Evolutionary conservation across 2,797 vertebrate genomes (phyloP).

Genomic region (Ispidina lecontei): DNA sequence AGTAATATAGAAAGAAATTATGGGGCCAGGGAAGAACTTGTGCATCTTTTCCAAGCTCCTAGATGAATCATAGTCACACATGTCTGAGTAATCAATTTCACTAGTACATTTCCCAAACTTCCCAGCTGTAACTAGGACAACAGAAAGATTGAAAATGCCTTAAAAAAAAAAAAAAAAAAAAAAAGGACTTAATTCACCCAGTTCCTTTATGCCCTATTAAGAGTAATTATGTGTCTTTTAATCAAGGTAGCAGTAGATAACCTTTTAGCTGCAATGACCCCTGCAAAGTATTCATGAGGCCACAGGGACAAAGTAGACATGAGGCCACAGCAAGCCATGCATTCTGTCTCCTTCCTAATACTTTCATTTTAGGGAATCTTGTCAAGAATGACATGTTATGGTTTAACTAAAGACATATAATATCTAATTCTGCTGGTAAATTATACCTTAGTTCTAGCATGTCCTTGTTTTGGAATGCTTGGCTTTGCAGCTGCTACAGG

Average conservation of each 20-base stretch:
- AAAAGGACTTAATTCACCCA: not conserved
- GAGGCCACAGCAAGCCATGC: not conserved
- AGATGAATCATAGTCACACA: constrained; percentile 71
- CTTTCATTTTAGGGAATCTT: not conserved
- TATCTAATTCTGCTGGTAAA: not conserved
- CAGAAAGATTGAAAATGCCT: constrained; percentile 53
- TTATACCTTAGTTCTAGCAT: not conserved
- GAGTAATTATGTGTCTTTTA: not conserved
- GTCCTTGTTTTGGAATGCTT: not conserved
- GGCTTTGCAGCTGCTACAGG: not conserved
- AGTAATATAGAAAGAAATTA: constrained; percentile 50
- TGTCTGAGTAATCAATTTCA: constrained; percentile 76
- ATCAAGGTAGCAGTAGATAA: not conserved
- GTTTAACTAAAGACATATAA: not conserved
- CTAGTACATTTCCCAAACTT: constrained; percentile 57
- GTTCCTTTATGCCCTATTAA: not conserved
- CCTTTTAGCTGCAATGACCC: not conserved
- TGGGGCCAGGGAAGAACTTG: constrained; percentile 10
- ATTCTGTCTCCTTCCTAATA: not conserved
- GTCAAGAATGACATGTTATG: not conserved
- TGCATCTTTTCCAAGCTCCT: constrained; percentile 46
- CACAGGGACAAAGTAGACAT: not conserved
- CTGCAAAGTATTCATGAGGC: not conserved
- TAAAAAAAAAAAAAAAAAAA: not conserved
- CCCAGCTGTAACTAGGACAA: constrained; percentile 68